These are phyloP conservation scores for Pseudoatta argentina DNA, from an alignment of 1,140 invertebrate genomes.

Conservation along the genomic window DNA sequence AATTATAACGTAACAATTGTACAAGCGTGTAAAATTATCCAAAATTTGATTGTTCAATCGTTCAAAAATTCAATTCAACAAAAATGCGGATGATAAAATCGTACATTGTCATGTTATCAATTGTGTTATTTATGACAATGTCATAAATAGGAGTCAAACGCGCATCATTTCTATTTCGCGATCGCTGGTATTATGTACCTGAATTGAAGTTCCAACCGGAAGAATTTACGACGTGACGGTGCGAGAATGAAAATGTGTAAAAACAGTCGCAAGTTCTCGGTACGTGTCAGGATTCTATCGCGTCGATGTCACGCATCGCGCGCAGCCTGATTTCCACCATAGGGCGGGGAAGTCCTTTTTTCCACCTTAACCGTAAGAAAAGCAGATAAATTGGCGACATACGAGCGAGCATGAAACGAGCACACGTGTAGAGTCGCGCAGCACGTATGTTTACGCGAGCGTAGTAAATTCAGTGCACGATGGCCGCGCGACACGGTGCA, in stretches of 20 bases:
- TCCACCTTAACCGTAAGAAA: constrained; percentile 53
- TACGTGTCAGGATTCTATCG: constrained; percentile 48
- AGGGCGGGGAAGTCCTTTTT: neutral
- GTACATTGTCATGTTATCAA: neutral
- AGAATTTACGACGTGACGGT: constrained; percentile 43
- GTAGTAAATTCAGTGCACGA: constrained; percentile 46
- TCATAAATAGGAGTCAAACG: neutral
- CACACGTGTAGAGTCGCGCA: neutral
- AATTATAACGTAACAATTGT: neutral
- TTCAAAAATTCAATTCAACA: neutral
- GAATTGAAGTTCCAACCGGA: constrained; percentile 15
- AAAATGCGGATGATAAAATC: neutral
- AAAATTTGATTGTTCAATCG: neutral
- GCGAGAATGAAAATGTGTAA: constrained; percentile 57
- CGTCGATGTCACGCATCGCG: constrained; percentile 30
- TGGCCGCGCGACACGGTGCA: constrained; percentile 43
- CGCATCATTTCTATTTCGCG: neutral
- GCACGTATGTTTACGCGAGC: constrained; percentile 56
- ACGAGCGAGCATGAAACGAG: constrained; percentile 40
- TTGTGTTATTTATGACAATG: neutral
- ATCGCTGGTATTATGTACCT: neutral
- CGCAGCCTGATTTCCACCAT: constrained; percentile 46
- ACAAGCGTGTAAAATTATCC: neutral
- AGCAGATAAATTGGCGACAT: constrained; percentile 52
- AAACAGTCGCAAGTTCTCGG: constrained; percentile 41